Evolutionary conservation across 2,888 invertebrate species (phyloP).

Genomic region (Tholera decimalis): DNA sequence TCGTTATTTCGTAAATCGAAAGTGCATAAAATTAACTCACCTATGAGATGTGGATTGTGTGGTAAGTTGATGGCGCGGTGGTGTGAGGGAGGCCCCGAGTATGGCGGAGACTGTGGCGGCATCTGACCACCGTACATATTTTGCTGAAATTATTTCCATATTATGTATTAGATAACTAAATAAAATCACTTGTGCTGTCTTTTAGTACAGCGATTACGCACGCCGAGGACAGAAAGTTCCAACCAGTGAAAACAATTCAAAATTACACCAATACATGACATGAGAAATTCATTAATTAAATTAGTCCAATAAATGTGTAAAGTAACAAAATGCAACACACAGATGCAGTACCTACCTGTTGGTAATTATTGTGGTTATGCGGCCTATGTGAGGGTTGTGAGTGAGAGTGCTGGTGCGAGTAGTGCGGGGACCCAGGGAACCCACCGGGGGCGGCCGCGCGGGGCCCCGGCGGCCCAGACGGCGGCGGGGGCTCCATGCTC

Average conservation of each 20-base stretch:
- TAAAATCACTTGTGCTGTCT: too few species aligned
- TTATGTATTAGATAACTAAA: too few species aligned
- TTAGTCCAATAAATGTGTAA: background rate
- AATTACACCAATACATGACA: too few species aligned
- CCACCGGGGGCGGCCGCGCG: conserved; percentile 54
- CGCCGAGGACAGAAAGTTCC: too few species aligned
- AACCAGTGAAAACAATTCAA: too few species aligned
- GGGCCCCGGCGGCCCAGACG: conserved; percentile 33
- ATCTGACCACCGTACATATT: conserved; percentile 86
- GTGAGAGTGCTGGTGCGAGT: conserved; percentile 87
- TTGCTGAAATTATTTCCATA: conserved; percentile 68
- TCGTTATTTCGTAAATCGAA: too few species aligned
- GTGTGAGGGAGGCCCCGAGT: conserved; percentile 87
- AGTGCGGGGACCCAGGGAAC: conserved; percentile 71
- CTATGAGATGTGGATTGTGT: conserved; percentile 89
- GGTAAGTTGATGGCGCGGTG: conserved; percentile 88
- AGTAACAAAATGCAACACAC: conserved; percentile 6
- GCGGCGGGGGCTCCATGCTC: conserved; percentile 74
- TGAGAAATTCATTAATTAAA: background rate
- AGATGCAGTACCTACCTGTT: conserved; percentile 67
- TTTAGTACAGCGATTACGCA: too few species aligned
- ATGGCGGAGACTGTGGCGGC: conserved; percentile 87
- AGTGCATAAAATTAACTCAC: conserved; percentile 73
- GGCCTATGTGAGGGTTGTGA: conserved; percentile 82
- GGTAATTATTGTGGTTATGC: conserved; percentile 73